Percentiles rank a stretch among this genome's conserved stretches.
Evolutionary conservation across 2,797 vertebrate species (phyloP).

Genomic region (Jordanella pulchra): DNA sequence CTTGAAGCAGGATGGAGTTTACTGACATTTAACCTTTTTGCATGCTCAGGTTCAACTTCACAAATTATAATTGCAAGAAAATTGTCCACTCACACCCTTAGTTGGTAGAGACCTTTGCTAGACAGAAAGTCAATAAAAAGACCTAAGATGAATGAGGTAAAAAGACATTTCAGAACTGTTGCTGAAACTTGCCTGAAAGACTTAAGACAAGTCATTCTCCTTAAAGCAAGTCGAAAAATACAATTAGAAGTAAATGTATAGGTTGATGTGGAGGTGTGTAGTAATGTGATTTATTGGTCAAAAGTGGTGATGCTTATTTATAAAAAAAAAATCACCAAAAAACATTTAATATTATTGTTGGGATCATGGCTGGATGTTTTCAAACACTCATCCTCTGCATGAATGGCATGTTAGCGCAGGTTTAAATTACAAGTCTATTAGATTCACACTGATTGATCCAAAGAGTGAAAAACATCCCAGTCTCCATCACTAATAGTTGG

Average conservation of each 20-base stretch:
- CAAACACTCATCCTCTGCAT: not conserved
- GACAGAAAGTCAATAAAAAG: not conserved
- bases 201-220: no score
- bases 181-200: not conserved
- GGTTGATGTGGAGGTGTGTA: no score
- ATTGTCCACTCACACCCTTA: not conserved
- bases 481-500: no score
- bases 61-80: constrained; percentile 10
- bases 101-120: not conserved
- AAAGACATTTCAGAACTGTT: not conserved
- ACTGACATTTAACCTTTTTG: constrained; percentile 3
- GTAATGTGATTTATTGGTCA: no score
- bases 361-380: not conserved
- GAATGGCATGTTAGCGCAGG: not conserved
- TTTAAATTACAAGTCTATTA: not conserved
- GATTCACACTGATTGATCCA: not conserved
- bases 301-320: no score
- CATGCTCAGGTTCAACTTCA: not conserved
- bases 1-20: constrained; percentile 3
- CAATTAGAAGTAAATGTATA: no score
- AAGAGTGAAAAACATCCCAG: not conserved
- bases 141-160: not conserved
- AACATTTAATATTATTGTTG: not conserved
- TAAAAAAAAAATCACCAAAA: no score
- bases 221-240: no score